These are phyloP conservation scores for Argyra leucocephala DNA, from an alignment of 2,888 invertebrate genomes.

Conservation along the genomic window DNA sequence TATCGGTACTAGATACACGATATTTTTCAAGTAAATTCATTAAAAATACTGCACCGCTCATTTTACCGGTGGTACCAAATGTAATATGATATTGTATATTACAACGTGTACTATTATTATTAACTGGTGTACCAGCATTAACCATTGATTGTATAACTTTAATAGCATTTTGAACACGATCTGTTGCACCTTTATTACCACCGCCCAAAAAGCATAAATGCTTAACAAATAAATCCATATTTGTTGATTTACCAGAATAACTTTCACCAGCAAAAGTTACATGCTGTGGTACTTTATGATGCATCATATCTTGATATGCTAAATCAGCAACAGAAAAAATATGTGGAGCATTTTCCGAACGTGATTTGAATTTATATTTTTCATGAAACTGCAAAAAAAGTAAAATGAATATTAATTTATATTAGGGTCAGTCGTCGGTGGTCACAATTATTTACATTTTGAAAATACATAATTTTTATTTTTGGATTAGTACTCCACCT, in stretches of 20 bases:
- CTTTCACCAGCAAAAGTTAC: slow-evolving; percentile 84
- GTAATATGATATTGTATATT: slow-evolving; percentile 71
- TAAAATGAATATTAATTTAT: background rate
- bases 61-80: slow-evolving; percentile 73
- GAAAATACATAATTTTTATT: slow-evolving; percentile 4
- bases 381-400: slow-evolving; percentile 56
- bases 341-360: slow-evolving; percentile 83
- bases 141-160: slow-evolving; percentile 49
- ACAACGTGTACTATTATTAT: slow-evolving; percentile 77
- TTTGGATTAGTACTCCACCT: no score
- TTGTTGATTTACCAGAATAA: slow-evolving; percentile 83
- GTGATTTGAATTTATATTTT: slow-evolving; percentile 73
- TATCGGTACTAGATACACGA: slow-evolving; percentile 70
- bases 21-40: slow-evolving; percentile 81
- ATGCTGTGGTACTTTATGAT: slow-evolving; percentile 77
- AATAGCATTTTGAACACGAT: slow-evolving; percentile 37
- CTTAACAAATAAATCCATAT: slow-evolving; percentile 64
- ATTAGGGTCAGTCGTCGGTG: background rate
- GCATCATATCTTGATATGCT: slow-evolving; percentile 82
- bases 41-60: slow-evolving; percentile 80
- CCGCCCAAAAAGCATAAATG: slow-evolving; percentile 76
- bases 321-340: slow-evolving; percentile 82
- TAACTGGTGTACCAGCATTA: slow-evolving; percentile 76
- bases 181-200: slow-evolving; percentile 47
- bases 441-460: background rate